Evolutionary conservation across 1,140 invertebrate genomes (phyloP).

Genomic region (Tenebrio molitor): DNA sequence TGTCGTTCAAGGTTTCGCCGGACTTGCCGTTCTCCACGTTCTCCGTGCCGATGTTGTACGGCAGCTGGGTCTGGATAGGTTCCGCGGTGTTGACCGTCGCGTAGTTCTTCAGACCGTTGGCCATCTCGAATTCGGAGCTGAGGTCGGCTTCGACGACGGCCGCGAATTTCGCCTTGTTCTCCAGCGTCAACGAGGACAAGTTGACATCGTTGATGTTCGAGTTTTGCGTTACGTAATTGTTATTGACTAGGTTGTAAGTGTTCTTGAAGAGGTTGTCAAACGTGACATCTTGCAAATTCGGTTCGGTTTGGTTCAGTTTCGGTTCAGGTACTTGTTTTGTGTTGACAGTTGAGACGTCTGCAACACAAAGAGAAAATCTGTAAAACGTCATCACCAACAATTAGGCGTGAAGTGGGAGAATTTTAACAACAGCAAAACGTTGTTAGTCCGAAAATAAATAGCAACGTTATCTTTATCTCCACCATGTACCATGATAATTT

Average conservation of each 20-base stretch:
- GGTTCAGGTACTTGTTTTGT: constrained; percentile 22
- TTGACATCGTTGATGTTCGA: constrained; percentile 21
- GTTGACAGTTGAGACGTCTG: constrained; percentile 15
- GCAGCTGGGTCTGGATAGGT: constrained; percentile 61
- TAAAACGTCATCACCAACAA: no score
- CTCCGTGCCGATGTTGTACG: constrained; percentile 64
- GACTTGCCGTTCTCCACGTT: constrained; percentile 62
- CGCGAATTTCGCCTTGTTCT: constrained; percentile 56
- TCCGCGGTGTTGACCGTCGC: constrained; percentile 64
- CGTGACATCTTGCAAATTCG: constrained; percentile 5
- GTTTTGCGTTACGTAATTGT: constrained; percentile 25
- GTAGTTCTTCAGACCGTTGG: constrained; percentile 64
- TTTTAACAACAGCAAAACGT: no score
- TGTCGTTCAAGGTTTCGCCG: constrained; percentile 62
- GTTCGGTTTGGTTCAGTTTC: constrained; percentile 3
- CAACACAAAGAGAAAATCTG: constrained; percentile 10
- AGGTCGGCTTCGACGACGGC: constrained; percentile 60
- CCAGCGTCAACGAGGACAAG: constrained; percentile 18
- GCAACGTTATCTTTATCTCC: no score
- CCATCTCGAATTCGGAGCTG: constrained; percentile 59
- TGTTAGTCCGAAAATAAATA: no score
- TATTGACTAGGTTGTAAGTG: constrained; percentile 22
- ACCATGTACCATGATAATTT: no score
- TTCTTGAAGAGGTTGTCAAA: constrained; percentile 43
- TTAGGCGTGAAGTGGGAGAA: no score